Evolutionary conservation across 2,113 vertebrate genomes (phyloP), one percentile per base, ranked within the genome.

Genomic region (Marcusenius ussheri): DNA sequence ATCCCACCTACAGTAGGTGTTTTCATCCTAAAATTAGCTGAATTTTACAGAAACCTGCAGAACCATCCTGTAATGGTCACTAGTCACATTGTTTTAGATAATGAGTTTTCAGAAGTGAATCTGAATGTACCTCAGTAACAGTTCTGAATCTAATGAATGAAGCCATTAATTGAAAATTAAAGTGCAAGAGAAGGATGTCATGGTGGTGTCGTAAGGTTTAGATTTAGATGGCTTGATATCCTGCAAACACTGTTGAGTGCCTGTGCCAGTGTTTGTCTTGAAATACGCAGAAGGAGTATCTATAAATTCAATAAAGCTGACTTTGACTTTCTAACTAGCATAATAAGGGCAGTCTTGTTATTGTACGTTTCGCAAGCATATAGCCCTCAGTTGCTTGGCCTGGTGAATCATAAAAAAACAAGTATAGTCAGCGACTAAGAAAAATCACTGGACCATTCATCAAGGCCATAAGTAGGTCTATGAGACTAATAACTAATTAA

Each of bases 381-480:
- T n/a, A 85, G 21, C 19, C 24, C 83, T 49, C 46, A 50, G 83
- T n/a, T n/a, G 45, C 46, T 85, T 47, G 83, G 7, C n/a, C 24
- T 85, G 83, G 45, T 49, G 45, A 85, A 49, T 85, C 83, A 85
- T n/a, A 85, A 47, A 83, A 19, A 53, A 8, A 35, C 50, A 31
- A 53, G 66, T 15, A 19, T 39, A 58, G 56, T 10, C 31, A 89
- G 80, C 45, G 45, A 84, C 5, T 13, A 31, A 56, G 47, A 42
- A 56, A 49, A 83, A 62, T 39, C 31, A 51, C 45, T 49, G 58
- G 45, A 89, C 70, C 50, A 42, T 88, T 85, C 88, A 84, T 84
- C 42, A 89, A 84, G 17, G 56, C 42, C 21, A 88, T 17, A 90
- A 90, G 77, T 89, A 86, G 88, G 88, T 90, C 88, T 89, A 89